These are phyloP conservation scores for Ascaphus truei DNA, from an alignment of 2,113 vertebrate genomes.

Conservation along the genomic window DNA sequence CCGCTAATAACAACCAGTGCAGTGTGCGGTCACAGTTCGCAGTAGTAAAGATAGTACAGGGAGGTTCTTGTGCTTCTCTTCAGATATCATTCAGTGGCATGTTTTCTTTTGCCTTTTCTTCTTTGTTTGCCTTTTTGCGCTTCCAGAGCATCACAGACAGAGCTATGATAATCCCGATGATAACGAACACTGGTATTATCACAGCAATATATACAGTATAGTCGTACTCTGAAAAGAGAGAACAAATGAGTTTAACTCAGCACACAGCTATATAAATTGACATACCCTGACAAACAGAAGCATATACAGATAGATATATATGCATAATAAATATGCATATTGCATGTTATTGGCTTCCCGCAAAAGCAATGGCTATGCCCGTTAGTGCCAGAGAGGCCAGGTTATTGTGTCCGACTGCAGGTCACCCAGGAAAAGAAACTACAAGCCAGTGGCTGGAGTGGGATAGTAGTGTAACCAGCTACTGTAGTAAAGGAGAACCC, in stretches of 20 bases:
- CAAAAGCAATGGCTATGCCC: neutral
- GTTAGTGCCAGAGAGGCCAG: neutral
- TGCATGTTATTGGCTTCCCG: neutral
- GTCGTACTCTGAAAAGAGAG: slow-evolving; percentile 54
- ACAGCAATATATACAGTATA: slow-evolving; percentile 57
- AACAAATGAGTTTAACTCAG: neutral
- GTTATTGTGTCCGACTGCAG: too few relatives aligned
- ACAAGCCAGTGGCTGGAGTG: too few relatives aligned
- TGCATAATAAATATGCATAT: neutral
- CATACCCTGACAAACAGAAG: too few relatives aligned
- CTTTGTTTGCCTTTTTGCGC: slow-evolving; percentile 44
- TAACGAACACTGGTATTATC: slow-evolving; percentile 50
- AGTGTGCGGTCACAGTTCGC: neutral
- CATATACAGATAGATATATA: neutral
- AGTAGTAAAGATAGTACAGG: neutral
- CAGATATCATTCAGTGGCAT: slow-evolving; percentile 48
- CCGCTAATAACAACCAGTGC: neutral
- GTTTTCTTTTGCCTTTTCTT: slow-evolving; percentile 47
- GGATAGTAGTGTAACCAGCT: too few relatives aligned
- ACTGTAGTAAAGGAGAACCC: too few relatives aligned
- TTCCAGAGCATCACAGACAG: slow-evolving; percentile 64
- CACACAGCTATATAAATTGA: neutral
- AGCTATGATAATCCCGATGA: slow-evolving; percentile 50
- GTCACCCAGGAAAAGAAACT: too few relatives aligned
- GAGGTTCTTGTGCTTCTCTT: neutral